phyloP scores from a whole-genome alignment of 2,888 invertebrate genomes.

The Eupeodes latifasciatus region DNA sequence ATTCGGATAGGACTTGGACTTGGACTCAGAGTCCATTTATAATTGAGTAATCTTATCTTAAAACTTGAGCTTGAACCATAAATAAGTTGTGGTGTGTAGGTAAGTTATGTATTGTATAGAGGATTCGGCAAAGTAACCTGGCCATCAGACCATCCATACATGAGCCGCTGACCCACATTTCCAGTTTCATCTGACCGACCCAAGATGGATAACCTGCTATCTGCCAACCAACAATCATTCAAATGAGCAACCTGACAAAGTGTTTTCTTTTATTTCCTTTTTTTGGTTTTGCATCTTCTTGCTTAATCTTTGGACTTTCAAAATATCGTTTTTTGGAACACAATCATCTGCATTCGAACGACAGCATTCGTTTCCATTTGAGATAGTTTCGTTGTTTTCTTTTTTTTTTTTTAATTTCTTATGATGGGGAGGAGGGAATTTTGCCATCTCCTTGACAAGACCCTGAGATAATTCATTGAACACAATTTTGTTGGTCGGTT shows the following conservation, averaged over 20 bases:
- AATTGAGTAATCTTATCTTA: conserved; percentile 72
- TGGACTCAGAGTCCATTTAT: conserved; percentile 58
- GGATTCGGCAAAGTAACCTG: conserved; percentile 31
- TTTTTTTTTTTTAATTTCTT: conserved; percentile 8
- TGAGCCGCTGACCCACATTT: conserved; percentile 68
- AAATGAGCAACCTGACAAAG: conserved; percentile 67
- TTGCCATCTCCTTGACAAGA: conserved; percentile 65
- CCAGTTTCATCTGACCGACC: conserved; percentile 34
- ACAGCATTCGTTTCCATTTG: conserved; percentile 59
- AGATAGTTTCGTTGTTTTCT: conserved; percentile 23
- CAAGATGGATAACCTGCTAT: conserved; percentile 61
- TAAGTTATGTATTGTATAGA: conserved; percentile 8
- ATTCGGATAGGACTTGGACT: conserved; percentile 40
- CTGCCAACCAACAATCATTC: conserved; percentile 71
- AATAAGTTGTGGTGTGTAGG: conserved; percentile 62
- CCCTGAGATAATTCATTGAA: conserved; percentile 62
- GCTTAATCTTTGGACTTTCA: conserved; percentile 53
- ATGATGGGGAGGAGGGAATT: not conserved
- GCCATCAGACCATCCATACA: conserved; percentile 26
- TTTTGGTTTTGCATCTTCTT: not conserved
- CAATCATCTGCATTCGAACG: conserved; percentile 68
- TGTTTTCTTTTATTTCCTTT: conserved; percentile 37
- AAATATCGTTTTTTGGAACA: conserved; percentile 56
- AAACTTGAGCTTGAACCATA: conserved; percentile 70
- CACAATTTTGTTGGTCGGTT: conserved; percentile 58